phyloP scores from a whole-genome alignment of 2,888 invertebrate species.

The Nasonia oneida region DNA sequence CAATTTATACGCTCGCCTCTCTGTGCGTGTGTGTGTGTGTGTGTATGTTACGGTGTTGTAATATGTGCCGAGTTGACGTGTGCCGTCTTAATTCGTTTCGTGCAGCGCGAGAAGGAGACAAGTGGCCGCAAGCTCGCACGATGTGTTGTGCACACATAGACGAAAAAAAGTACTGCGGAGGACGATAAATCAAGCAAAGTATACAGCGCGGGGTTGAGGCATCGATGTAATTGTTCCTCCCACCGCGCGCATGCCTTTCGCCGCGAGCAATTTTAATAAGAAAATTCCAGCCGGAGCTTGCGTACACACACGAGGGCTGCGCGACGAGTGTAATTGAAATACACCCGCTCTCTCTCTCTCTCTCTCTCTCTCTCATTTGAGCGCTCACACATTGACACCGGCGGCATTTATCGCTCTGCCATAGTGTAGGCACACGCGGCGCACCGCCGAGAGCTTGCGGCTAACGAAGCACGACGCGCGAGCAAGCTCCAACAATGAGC shows the following conservation, averaged over 20 bases:
- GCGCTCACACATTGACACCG: not conserved
- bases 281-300: constrained; percentile 4
- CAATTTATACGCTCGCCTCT: not conserved
- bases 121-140: not conserved
- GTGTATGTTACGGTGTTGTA: not conserved
- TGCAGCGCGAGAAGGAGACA: not conserved
- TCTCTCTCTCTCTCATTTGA: not conserved
- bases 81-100: constrained; percentile 28
- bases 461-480: not conserved
- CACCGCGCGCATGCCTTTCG: not conserved
- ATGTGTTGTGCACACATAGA: not conserved
- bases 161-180: not conserved
- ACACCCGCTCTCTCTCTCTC: not conserved
- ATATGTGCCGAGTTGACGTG: not conserved
- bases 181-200: constrained; percentile 8
- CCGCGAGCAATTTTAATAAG: constrained; percentile 9
- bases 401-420: not conserved
- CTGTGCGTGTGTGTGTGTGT: not conserved
- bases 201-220: not conserved
- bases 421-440: not conserved
- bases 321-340: constrained; percentile 1
- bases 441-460: not conserved
- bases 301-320: not conserved
- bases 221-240: not conserved
- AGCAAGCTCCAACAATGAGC: not conserved